Percentiles rank a stretch among this genome's conserved stretches.
These are phyloP conservation scores for Parauchenoglanis ngamensis DNA, from an alignment of 2,797 vertebrate genomes.

Conservation along the genomic window DNA sequence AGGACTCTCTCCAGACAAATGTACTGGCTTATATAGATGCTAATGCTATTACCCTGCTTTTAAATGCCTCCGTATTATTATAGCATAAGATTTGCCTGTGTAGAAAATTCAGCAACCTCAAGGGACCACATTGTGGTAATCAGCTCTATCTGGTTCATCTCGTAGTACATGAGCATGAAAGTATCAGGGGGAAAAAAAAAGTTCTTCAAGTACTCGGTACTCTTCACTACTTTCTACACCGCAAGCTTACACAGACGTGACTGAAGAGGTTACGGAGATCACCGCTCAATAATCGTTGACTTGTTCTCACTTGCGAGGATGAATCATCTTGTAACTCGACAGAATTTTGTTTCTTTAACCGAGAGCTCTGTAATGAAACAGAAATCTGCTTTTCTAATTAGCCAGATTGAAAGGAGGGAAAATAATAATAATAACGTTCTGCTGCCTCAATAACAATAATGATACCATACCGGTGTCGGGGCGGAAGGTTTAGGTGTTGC, in stretches of 20 bases:
- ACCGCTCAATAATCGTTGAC: slow-evolving; percentile 71
- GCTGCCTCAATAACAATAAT: background rate
- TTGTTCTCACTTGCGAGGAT: slow-evolving; percentile 61
- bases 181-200: slow-evolving; percentile 1
- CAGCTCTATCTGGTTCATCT: slow-evolving; percentile 17
- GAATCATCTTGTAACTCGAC: slow-evolving; percentile 44
- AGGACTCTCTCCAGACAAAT: background rate
- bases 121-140: slow-evolving; percentile 9
- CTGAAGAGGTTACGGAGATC: slow-evolving; percentile 12
- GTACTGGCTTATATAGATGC: background rate
- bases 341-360: slow-evolving; percentile 18
- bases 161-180: slow-evolving; percentile 16
- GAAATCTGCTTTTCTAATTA: slow-evolving; percentile 3
- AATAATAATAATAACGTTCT: background rate
- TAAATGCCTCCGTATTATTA: background rate
- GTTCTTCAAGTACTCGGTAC: slow-evolving; percentile 20
- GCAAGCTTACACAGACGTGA: slow-evolving; percentile 17
- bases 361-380: slow-evolving; percentile 36
- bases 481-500: background rate
- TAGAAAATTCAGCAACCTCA: slow-evolving; percentile 24
- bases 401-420: background rate
- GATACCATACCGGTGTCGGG: too few species aligned
- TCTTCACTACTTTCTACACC: slow-evolving; percentile 18
- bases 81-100: background rate
- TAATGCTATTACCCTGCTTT: background rate